Percentiles rank a stretch among this genome's conserved stretches.
Evolutionary conservation across 2,797 vertebrate genomes (phyloP).

Genomic region (Urophycis tenuis): DNA sequence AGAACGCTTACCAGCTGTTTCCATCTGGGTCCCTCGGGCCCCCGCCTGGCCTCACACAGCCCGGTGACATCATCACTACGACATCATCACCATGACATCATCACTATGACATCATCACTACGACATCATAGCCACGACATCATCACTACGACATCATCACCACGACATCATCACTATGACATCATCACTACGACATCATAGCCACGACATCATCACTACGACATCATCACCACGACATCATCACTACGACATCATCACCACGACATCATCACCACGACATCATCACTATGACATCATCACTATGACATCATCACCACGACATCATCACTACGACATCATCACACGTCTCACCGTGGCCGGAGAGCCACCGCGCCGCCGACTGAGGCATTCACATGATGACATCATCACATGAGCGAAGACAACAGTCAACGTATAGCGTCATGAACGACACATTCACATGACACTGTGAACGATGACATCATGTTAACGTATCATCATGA

Average conservation of each 20-base stretch:
- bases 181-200: neutral
- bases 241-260: neutral
- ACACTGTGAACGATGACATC: neutral
- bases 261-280: too few relatives aligned
- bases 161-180: too few relatives aligned
- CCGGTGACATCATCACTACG: neutral
- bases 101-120: neutral
- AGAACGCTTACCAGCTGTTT: neutral
- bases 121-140: neutral
- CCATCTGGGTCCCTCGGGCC: neutral
- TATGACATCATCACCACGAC: neutral
- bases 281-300: neutral
- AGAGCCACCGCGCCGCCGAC: neutral
- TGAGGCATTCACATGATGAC: neutral
- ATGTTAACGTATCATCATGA: neutral
- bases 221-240: neutral
- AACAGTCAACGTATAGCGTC: neutral
- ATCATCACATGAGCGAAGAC: neutral
- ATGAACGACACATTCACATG: neutral
- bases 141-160: neutral
- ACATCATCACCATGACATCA: neutral
- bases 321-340: neutral
- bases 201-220: neutral
- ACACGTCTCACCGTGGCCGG: neutral
- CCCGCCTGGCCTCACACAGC: neutral